Percentiles rank a stretch among this genome's conserved stretches.
These are phyloP conservation scores for Patella pellucida DNA, from an alignment of 2,888 invertebrate genomes.

Conservation along the genomic window DNA sequence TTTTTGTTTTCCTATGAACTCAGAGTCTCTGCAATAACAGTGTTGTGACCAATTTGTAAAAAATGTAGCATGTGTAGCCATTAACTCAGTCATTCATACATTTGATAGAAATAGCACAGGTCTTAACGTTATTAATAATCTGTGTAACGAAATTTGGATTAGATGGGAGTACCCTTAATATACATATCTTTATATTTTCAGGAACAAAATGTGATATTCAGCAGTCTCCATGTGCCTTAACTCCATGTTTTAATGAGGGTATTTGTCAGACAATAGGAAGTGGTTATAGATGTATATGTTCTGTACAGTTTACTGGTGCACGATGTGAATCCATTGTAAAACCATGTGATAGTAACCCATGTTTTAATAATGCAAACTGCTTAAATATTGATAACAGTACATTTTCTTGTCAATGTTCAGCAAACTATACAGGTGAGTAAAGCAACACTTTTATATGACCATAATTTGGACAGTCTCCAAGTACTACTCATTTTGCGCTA, in stretches of 20 bases:
- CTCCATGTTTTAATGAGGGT: conserved; percentile 26
- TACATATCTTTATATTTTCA: not conserved
- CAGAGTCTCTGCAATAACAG: no score
- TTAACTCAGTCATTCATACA: no score
- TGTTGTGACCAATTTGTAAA: no score
- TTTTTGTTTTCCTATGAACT: no score
- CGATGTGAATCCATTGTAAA: conserved; percentile 26
- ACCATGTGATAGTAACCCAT: conserved; percentile 37
- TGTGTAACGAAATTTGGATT: no score
- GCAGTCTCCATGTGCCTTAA: conserved; percentile 22
- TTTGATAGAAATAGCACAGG: no score
- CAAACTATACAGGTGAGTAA: conserved; percentile 39
- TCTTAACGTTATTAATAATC: no score
- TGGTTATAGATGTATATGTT: conserved; percentile 19
- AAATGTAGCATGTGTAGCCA: no score
- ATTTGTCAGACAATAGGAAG: conserved; percentile 24
- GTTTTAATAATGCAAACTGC: conserved; percentile 43
- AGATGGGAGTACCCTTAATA: no score
- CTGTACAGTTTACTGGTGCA: conserved; percentile 14
- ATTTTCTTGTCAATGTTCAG: conserved; percentile 41
- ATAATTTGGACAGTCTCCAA: no score
- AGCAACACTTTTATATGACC: no score
- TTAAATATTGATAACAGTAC: conserved; percentile 22
- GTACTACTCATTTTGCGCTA: no score
- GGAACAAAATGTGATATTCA: conserved; percentile 20